Evolutionary conservation across 2,113 vertebrate species (phyloP).

Genomic region (Ophiodon elongatus): DNA sequence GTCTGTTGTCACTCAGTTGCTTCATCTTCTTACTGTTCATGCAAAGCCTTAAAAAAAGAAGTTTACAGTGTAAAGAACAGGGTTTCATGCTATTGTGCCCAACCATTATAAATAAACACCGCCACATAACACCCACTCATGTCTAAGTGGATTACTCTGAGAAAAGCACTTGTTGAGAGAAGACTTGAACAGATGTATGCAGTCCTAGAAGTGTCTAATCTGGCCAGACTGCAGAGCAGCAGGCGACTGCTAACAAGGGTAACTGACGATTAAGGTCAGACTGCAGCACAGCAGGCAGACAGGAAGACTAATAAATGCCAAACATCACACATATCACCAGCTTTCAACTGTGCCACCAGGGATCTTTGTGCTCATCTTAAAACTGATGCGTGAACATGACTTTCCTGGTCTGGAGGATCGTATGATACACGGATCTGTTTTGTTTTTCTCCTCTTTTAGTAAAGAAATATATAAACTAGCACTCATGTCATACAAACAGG

Average conservation of each 20-base stretch:
- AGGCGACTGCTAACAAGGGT: constrained; percentile 74
- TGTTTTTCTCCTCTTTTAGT: neutral
- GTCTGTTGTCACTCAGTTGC: neutral
- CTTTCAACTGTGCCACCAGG: constrained; percentile 25
- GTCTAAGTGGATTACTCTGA: constrained; percentile 73
- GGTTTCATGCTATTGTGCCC: constrained; percentile 23
- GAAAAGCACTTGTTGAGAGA: constrained; percentile 60
- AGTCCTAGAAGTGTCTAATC: constrained; percentile 71
- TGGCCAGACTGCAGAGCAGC: constrained; percentile 75
- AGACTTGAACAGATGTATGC: constrained; percentile 62
- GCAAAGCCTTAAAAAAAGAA: neutral
- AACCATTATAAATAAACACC: constrained; percentile 24
- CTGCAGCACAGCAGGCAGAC: constrained; percentile 40
- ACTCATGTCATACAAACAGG: neutral
- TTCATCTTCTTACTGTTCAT: neutral
- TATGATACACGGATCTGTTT: neutral
- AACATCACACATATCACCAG: constrained; percentile 40
- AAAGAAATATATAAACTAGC: neutral
- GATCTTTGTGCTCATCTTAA: constrained; percentile 34
- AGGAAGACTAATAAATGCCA: constrained; percentile 51
- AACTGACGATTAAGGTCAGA: constrained; percentile 81
- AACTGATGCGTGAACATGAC: constrained; percentile 21
- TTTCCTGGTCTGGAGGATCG: neutral
- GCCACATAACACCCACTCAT: constrained; percentile 17
- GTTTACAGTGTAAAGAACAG: neutral